Percentiles rank a stretch among this genome's conserved stretches.
These are phyloP conservation scores for Charadrius vociferus DNA, from an alignment of 2,113 vertebrate species.

Conservation along the genomic window DNA sequence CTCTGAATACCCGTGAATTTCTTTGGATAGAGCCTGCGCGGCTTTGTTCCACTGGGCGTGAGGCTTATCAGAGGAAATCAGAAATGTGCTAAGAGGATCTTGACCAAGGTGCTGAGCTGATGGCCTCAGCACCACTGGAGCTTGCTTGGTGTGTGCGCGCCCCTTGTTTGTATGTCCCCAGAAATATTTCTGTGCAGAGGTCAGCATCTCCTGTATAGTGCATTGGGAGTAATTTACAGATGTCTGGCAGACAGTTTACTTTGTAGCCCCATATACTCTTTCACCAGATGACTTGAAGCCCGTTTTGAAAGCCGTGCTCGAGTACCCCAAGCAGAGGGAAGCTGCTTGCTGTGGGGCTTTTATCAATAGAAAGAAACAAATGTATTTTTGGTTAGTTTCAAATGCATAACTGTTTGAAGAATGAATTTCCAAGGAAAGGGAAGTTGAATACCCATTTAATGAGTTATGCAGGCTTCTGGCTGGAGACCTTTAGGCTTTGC, in stretches of 20 bases:
- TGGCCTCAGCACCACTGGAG: neutral
- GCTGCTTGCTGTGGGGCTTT: neutral
- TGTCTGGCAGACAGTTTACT: constrained; percentile 6
- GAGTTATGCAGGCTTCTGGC: constrained; percentile 3
- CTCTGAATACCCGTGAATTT: neutral
- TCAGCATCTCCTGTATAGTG: neutral
- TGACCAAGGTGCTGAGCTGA: neutral
- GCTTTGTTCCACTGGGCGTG: neutral
- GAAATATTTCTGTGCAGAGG: neutral
- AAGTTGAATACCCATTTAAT: neutral
- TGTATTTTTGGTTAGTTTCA: neutral
- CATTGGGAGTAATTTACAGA: neutral
- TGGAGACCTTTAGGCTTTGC: neutral
- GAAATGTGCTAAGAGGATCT: neutral
- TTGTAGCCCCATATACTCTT: neutral
- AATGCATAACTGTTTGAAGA: neutral
- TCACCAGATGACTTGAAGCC: neutral
- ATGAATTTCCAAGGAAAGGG: neutral
- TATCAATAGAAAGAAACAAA: neutral
- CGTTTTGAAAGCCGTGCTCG: neutral
- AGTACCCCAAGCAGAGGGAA: neutral
- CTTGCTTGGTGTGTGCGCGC: fast-evolving
- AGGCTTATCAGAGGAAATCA: neutral
- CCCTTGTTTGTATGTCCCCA: neutral
- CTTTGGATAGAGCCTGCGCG: neutral